Evolutionary conservation across 2,888 invertebrate genomes (phyloP), one percentile per base, ranked within the genome.

Genomic region (Protonemura montana): DNA sequence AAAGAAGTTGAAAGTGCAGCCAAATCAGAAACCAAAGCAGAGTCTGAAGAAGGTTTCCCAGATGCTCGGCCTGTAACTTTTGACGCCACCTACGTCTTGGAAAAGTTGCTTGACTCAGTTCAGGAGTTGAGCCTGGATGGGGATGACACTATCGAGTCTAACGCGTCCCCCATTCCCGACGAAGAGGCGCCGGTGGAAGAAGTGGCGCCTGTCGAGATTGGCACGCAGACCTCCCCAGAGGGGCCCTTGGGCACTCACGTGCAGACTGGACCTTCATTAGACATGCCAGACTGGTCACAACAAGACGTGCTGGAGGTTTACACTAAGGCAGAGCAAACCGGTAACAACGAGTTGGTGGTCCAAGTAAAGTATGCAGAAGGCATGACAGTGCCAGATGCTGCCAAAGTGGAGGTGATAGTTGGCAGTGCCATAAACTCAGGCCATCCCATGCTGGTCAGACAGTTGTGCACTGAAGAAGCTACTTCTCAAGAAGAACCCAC

Each of bases 111-210:
- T 87, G 85, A 27, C 88, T 88, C 35, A 89, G 89, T 25, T 90
- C 90, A 88, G 86, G 89, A 25, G 89, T 91, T 88, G 89, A 91
- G 3, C 89, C 90, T 86, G 88, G 89, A 80, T 76, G 86, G 42
- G 59, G 94, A 94, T 89, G 92, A 93, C 88, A 95, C 95, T 6
- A 93, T 95, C 82, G 95, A 95, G 90, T 95, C 95, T 0, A 93
- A 93, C 82, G 87, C 87, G 30, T 88, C 88, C 76, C 94, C 95
- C 86, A 95, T 95, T 94, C 95, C 95, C 0, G 94, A 95, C 90
- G 95, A 95, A 91, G 93, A 95, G 89, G 92, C 93, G 27, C 91
- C 90, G 26, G 83, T 88, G 27, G 85, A 59, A 13, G 59, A n/a
- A n/a, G n/a, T n/a, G n/a, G n/a, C 3, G 10, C 29, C 30, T 21